A percentile compares a stretch with the other conserved stretches of the same genome.
phyloP scores from a whole-genome alignment of 2,113 vertebrate species.

The Uria lomvia region DNA sequence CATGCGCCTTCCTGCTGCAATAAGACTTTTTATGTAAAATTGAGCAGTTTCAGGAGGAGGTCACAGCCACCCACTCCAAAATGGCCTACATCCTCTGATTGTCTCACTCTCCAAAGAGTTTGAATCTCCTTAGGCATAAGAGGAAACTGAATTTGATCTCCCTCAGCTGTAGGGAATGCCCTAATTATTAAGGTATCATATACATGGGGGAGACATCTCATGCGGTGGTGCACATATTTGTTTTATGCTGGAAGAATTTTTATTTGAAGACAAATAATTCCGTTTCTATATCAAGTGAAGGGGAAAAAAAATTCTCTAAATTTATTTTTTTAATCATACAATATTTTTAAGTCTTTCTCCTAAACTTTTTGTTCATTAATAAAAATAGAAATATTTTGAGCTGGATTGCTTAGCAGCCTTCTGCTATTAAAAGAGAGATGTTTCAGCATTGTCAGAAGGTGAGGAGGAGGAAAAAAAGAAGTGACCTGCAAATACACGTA shows the following conservation, averaged over 20 bases:
- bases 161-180: neutral
- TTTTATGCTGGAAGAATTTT: neutral
- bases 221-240: accelerated
- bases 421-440: neutral
- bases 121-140: neutral
- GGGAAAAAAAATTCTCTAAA: neutral
- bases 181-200: neutral
- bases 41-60: neutral
- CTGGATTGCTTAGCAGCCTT: neutral
- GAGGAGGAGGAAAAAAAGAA: neutral
- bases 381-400: neutral
- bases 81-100: neutral
- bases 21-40: neutral
- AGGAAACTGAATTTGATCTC: neutral
- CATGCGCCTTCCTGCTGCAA: neutral
- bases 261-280: neutral
- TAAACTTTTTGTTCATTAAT: neutral
- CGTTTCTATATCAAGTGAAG: neutral
- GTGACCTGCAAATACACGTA: neutral
- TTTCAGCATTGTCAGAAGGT: neutral
- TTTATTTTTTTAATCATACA: neutral
- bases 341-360: neutral
- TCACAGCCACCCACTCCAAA: neutral
- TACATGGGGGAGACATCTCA: neutral
- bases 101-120: neutral